Conservation (phyloP, 2,797 vertebrate species). For the Sternarchorhynchus goeldii region DNA sequence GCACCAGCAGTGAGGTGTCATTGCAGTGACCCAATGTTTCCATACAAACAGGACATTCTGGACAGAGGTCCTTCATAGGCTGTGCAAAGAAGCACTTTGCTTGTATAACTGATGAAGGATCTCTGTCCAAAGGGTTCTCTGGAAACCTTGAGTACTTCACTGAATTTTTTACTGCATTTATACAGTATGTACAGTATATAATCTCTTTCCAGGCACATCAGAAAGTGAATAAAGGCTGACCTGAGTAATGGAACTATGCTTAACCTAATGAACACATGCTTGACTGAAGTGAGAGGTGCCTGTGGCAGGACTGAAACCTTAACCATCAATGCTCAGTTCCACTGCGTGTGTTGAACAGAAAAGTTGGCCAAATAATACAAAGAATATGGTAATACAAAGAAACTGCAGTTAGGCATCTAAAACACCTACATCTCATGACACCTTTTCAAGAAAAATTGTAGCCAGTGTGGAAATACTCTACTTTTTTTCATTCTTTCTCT, state of each 20-base stretch:
- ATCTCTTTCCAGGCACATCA: conserved; percentile 17
- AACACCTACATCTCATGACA: background rate
- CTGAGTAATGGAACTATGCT: conserved; percentile 37
- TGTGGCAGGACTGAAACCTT: background rate
- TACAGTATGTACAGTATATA: conserved; percentile 4
- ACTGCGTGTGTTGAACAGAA: background rate
- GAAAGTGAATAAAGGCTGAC: conserved; percentile 9
- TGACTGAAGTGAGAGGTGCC: background rate
- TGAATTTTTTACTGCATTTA: background rate
- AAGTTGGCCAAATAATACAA: background rate
- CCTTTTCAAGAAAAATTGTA: background rate
- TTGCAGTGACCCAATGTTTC: too few relatives aligned
- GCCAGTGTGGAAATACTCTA: background rate
- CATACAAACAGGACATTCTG: too few relatives aligned
- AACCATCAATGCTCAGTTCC: background rate
- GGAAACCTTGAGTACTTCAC: too few relatives aligned
- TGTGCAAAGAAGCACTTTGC: too few relatives aligned
- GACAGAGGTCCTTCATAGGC: too few relatives aligned
- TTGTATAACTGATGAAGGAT: too few relatives aligned
- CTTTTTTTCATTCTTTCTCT: too few relatives aligned
- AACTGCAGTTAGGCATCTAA: background rate
- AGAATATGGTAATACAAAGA: background rate
- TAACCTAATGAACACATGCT: background rate
- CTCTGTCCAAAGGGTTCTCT: too few relatives aligned
- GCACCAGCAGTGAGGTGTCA: too few relatives aligned